Percentiles rank a stretch among this genome's conserved stretches.
These are phyloP conservation scores for Anaspis maculata DNA, from an alignment of 2,888 invertebrate genomes.

Conservation along the genomic window DNA sequence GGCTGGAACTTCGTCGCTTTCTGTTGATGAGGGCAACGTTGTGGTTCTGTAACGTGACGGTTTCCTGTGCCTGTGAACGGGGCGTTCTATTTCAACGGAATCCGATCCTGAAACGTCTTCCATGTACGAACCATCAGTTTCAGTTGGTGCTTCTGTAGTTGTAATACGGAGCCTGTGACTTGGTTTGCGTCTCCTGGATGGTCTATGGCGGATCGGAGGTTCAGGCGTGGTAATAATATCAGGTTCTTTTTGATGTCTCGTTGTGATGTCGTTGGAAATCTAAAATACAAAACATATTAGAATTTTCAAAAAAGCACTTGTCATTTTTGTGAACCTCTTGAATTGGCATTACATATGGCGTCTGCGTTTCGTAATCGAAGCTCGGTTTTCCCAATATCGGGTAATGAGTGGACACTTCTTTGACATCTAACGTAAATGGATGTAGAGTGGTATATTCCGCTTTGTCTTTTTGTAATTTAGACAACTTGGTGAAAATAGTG, in stretches of 20 bases:
- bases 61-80: constrained; percentile 15
- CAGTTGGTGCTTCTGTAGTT: constrained; percentile 18
- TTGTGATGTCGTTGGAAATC: constrained; percentile 26
- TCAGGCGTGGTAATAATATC: constrained; percentile 12
- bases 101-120: constrained; percentile 2
- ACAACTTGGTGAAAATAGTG: constrained; percentile 36
- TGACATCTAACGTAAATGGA: constrained; percentile 33
- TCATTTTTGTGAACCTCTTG: not conserved
- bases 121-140: constrained; percentile 12
- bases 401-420: constrained; percentile 42
- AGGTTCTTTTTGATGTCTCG: constrained; percentile 14
- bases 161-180: constrained; percentile 19
- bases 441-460: constrained; percentile 17
- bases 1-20: constrained; percentile 1
- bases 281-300: too few relatives aligned
- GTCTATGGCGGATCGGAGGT: constrained; percentile 12
- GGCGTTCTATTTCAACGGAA: constrained; percentile 22
- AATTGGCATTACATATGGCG: not conserved
- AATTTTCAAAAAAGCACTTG: too few relatives aligned
- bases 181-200: constrained; percentile 17
- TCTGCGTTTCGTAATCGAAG: constrained; percentile 8
- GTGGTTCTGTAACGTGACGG: constrained; percentile 16
- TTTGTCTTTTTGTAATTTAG: constrained; percentile 7
- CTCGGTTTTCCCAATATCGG: constrained; percentile 34
- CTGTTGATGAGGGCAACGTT: constrained; percentile 1